Base-by-base conservation (phyloP, 2,113 vertebrate genomes). In the Thunnus thynnus region DNA sequence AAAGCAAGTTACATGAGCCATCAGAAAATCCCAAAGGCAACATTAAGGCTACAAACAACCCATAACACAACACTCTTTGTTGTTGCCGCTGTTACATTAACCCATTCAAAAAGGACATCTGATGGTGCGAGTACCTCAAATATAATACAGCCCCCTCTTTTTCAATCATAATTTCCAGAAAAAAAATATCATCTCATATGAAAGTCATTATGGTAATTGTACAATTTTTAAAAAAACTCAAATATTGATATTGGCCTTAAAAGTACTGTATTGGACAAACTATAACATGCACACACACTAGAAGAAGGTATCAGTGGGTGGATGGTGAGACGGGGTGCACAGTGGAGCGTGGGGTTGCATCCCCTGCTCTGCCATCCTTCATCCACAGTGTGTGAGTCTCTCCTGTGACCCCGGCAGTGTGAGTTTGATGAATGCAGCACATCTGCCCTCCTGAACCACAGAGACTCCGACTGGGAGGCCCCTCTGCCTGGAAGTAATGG, bases 401-500 rank as follows among this genome's bases (percentile, higher is more conserved):
- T 96, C 95, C 91, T 76, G 94, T 96, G 96, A 94, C 93, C 93
- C 91, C 89, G 81, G 93, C 88, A 82, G 92, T 89, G 95, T 95
- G 93, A 96, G 89, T 96, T 95, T 97, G 96, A 97, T 96, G 94
- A 96, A 97, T 97, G 96, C 94, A 80, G 92, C 95, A 94, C 96
- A 96, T 96, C 92, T 97, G 96, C 96, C 96, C 96, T 97, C 88
- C 94, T 97, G 96, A 96, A 97, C 96, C 94, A 41, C 81, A 69
- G 90, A 61, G 88, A 92, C 94, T 95, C 93, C 82, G 94, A 94
- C 94, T 95, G 96, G 93, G 93, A 91, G 94, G 94, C 92, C 92
- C 86, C 87, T 89, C 91, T 92, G 93, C 93, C 93, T 95, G 91
- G 94, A 88, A 95, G 93, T 96, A 96, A 96, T 96, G 95, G 93